Evolutionary conservation across 1,140 invertebrate genomes (phyloP), one percentile per base, ranked within the genome.

Genomic region (Macrotrachela quadricornifera): DNA sequence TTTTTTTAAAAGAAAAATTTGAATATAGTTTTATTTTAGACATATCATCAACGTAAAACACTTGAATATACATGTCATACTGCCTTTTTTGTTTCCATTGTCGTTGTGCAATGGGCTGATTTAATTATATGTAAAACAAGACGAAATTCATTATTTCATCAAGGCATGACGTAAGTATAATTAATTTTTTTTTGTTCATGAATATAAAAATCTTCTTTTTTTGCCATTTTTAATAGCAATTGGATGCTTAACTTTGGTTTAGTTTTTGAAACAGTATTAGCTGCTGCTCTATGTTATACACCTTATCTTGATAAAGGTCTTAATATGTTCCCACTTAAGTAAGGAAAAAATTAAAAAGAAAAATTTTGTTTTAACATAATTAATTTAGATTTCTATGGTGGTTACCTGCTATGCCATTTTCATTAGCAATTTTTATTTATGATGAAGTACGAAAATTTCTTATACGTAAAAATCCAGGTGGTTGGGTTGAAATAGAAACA

Each of bases 101-200:
- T 71, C 30, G 81, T 95, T 59, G 90, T 95, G 58, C 90, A 96
- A 69, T 95, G 90, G 91, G 85, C 90, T 59, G 88, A 95, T 78
- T 75, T 95, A 74, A 92, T 95, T 69, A 87, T 95, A 64, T 94
- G 87, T 73, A 95, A 96, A 75, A 96, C 91, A 57, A 78, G 90
- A 61, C 80, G 85, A 62, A 88, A 92, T 66, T 94, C 88, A 41
- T 81, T 96, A 63, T 73, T 95, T 58, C 87, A 94, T 65, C 90
- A 96, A 69, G 88, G 88, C 74, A 94, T 96, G 88, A 82, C 79
- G 76, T 77, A 72, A 18, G n/a, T 44, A 46, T 6, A 30, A 30
- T 41, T 48, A 50, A 30, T 8, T 6, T 12, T 30, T 41, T 55
- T 30, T 50, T 14, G n/a, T 39, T 56, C 8, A 50, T 21, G 2